Conservation (phyloP, 2,113 vertebrate species). For the Dendropsophus ebraccatus region DNA sequence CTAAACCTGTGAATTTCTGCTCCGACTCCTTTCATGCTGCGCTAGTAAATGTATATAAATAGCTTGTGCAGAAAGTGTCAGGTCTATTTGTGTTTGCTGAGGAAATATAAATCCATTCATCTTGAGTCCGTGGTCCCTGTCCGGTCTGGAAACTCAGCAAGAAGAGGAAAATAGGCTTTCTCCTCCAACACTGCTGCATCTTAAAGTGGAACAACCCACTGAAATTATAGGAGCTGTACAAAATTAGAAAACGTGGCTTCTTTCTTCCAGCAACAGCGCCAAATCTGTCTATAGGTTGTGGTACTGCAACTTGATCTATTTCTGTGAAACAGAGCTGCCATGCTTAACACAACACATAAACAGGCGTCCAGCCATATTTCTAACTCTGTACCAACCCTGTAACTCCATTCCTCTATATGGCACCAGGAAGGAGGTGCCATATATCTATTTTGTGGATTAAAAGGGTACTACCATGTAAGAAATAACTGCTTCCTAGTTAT, state of each 20-base stretch:
- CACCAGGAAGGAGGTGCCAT: too few relatives aligned
- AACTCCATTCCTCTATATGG: too few relatives aligned
- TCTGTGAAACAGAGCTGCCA: too few relatives aligned
- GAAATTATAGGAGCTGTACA: neutral
- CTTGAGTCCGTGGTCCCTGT: neutral
- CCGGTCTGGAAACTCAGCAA: neutral
- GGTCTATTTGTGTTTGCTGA: slow-evolving; percentile 2
- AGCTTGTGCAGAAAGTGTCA: neutral
- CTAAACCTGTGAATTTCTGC: slow-evolving; percentile 6
- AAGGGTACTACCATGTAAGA: too few relatives aligned
- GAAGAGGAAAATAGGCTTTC: neutral
- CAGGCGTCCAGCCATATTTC: too few relatives aligned
- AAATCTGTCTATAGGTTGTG: neutral
- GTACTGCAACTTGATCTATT: neutral
- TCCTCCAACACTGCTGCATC: too few relatives aligned
- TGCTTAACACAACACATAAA: too few relatives aligned
- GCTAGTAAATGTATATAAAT: slow-evolving; percentile 27
- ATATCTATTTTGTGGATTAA: too few relatives aligned
- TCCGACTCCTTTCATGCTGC: neutral
- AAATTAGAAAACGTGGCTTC: neutral
- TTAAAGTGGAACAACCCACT: neutral
- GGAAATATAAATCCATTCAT: slow-evolving; percentile 30
- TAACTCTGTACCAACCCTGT: too few relatives aligned
- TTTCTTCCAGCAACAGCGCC: neutral
- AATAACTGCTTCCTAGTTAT: too few relatives aligned